Evolutionary conservation across 2,888 invertebrate genomes (phyloP), one percentile per base, ranked within the genome.

Genomic region (Trachelus stipa): DNA sequence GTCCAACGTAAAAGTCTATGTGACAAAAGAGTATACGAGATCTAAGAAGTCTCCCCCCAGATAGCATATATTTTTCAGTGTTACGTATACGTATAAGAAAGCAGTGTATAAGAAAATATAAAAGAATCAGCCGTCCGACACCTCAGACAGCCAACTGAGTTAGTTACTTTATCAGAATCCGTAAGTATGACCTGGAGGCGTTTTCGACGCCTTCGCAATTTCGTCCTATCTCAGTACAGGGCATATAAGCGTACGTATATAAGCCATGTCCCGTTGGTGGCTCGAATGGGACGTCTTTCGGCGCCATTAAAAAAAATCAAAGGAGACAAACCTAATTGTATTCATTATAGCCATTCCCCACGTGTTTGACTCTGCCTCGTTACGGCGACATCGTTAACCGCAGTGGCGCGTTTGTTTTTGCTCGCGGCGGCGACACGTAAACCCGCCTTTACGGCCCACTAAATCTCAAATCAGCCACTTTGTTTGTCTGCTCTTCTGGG

Each of bases 391-490:
- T 80, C 80, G 80, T 82, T 81, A 75, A 75, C 78, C 75, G 77
- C 30, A 23, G 75, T 68, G 82, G 56, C 81, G 78, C 77, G 80
- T 79, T 79, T 83, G 82, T 85, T 83, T 81, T 82, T 79, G 80
- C 76, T 74, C 68, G 33, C 73, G 78, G 79, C 73, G 76, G 71
- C 71, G 71, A 34, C 71, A 34, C 71, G 71, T 71, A 71, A 71
- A 71, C 75, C 79, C 79, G 77, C 23, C 73, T 79, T 83, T 76
- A 79, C 81, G 81, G 77, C 69, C 79, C 80, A 79, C 76, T 81
- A 82, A 82, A 83, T 82, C 81, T 80, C 79, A 76, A 84, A 81
- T 84, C 81, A 81, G 79, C 81, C 80, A 83, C 80, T 84, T 84
- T 85, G 85, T 85, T 83, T 83, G 12, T 34, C 71, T 23, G 56